Evolutionary conservation across 2,113 vertebrate genomes (phyloP).

Genomic region (Argyrosomus japonicus): DNA sequence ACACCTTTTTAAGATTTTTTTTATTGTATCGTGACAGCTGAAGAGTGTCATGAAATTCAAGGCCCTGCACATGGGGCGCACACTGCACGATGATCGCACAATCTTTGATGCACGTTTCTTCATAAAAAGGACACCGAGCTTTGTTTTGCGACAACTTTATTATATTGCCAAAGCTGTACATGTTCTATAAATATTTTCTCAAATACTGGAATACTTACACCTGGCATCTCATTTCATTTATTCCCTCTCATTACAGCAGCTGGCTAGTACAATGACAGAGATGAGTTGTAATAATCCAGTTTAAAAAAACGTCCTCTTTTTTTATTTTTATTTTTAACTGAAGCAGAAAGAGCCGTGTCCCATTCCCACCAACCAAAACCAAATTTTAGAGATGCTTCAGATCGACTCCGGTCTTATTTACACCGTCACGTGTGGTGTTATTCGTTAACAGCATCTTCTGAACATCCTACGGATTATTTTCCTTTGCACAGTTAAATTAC

Average conservation of each 20-base stretch:
- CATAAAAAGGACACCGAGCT: conserved; percentile 8
- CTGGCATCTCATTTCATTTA: conserved; percentile 57
- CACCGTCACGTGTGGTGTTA: neutral
- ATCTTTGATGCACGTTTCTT: neutral
- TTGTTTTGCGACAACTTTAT: conserved; percentile 83
- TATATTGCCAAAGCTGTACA: conserved; percentile 86
- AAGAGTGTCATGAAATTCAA: too few relatives aligned
- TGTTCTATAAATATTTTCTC: conserved; percentile 82
- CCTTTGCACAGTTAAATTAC: conserved; percentile 53
- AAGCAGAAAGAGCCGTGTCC: conserved; percentile 25
- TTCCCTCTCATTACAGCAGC: conserved; percentile 61
- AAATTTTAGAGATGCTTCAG: conserved; percentile 16
- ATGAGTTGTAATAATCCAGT: conserved; percentile 57
- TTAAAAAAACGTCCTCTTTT: conserved; percentile 2
- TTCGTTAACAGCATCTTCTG: conserved; percentile 12
- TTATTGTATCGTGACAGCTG: too few relatives aligned
- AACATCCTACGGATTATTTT: conserved; percentile 3
- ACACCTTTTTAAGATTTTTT: too few relatives aligned
- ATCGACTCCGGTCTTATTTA: conserved; percentile 21
- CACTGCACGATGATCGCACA: too few relatives aligned
- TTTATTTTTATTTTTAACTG: neutral
- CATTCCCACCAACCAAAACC: conserved; percentile 8
- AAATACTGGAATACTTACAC: conserved; percentile 80
- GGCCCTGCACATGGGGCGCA: too few relatives aligned
- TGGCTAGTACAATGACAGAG: conserved; percentile 54